Percentiles rank a stretch among this genome's conserved stretches.
Evolutionary conservation across 2,113 vertebrate species (phyloP).

Genomic region (Ondatra zibethicus): DNA sequence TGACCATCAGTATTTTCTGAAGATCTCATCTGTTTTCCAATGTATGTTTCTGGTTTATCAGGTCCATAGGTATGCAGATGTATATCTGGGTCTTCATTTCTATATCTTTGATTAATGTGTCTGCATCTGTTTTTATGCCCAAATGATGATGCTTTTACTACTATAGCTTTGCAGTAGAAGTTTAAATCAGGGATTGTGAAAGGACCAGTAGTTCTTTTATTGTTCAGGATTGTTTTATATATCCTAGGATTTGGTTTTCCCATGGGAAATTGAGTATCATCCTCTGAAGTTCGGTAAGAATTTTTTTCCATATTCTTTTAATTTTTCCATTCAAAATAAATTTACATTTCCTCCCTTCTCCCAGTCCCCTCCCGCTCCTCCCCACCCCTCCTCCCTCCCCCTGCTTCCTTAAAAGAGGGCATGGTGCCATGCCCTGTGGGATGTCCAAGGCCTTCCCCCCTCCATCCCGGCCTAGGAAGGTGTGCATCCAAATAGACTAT

Average conservation of each 20-base stretch:
- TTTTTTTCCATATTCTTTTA: too few relatives aligned
- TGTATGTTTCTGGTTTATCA: not conserved
- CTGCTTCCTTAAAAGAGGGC: too few relatives aligned
- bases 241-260: not conserved
- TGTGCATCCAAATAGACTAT: too few relatives aligned
- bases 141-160: not conserved
- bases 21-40: not conserved
- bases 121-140: not conserved
- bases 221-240: not conserved
- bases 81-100: not conserved
- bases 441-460: too few relatives aligned
- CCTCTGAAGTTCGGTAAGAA: too few relatives aligned
- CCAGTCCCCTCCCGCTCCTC: too few relatives aligned
- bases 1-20: not conserved
- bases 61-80: not conserved
- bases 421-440: too few relatives aligned
- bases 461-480: too few relatives aligned
- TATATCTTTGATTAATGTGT: not conserved
- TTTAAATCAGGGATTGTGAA: not conserved
- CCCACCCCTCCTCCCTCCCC: too few relatives aligned
- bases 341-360: too few relatives aligned
- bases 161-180: not conserved
- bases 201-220: not conserved
- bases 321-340: too few relatives aligned
- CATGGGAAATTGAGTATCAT: not conserved